These are phyloP conservation scores for Plectrocnemia conspersa DNA, from an alignment of 1,140 invertebrate genomes.

Conservation along the genomic window DNA sequence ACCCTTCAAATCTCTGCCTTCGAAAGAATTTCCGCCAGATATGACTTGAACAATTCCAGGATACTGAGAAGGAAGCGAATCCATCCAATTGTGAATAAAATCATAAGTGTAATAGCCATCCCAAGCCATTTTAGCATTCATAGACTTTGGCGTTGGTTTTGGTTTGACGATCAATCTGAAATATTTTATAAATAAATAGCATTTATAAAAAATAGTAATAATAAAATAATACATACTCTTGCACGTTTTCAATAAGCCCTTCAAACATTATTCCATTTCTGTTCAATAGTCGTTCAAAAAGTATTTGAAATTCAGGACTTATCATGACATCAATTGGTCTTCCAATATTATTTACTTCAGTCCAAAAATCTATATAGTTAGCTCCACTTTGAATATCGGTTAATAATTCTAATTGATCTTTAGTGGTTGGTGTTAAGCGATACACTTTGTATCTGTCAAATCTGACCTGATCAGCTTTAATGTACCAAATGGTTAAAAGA, in stretches of 20 bases:
- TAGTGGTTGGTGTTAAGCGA: constrained; percentile 12
- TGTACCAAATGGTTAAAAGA: no score
- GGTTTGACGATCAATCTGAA: constrained; percentile 23
- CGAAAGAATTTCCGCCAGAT: constrained; percentile 51
- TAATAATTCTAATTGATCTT: constrained; percentile 18
- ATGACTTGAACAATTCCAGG: constrained; percentile 48
- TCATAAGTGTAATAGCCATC: constrained; percentile 42
- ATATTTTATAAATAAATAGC: constrained; percentile 4
- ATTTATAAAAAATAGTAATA: neutral
- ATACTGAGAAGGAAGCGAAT: constrained; percentile 47
- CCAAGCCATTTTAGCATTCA: constrained; percentile 35
- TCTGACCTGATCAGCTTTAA: no score
- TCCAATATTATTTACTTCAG: constrained; percentile 3
- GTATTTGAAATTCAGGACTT: constrained; percentile 35
- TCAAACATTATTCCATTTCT: constrained; percentile 28
- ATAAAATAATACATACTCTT: constrained; percentile 31
- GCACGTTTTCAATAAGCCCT: constrained; percentile 40
- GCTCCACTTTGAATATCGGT: neutral
- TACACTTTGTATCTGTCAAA: constrained; percentile 24
- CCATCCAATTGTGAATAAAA: constrained; percentile 43
- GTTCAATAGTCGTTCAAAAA: constrained; percentile 35
- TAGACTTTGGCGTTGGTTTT: neutral
- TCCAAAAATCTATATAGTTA: constrained; percentile 30
- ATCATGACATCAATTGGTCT: constrained; percentile 41
- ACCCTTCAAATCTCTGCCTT: constrained; percentile 58